Evolutionary conservation across 2,888 invertebrate genomes (phyloP), one percentile per base, ranked within the genome.

Genomic region (Micoletzkya japonica): DNA sequence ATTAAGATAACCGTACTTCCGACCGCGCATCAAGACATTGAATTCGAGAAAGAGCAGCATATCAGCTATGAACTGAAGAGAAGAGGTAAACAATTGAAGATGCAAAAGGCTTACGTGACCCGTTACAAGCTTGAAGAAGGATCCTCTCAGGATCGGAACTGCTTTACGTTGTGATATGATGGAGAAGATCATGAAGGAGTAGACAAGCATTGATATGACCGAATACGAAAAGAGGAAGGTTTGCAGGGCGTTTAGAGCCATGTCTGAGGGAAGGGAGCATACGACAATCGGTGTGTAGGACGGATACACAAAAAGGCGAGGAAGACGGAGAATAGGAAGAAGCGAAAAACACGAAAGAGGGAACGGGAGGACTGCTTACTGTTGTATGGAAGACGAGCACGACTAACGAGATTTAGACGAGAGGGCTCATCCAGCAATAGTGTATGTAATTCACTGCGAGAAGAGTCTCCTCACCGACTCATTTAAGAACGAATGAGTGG

Each of bases 161-260:
- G 36, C 17, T 37, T 44, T 36, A 20, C 64, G 52, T 30, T 54
- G 34, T n/a, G 26, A 20, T 36, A 66, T 36, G 37, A 54, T 66
- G 20, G 64, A 66, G 64, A 66, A 54, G 52, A 66, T 66, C 24
- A 66, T 37, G 20, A 26, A n/a, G 36, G 54, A 66, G 28, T 66
- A 66, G 54, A 66, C 26, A 6, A 26, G 10, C 64, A 66, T 66
- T 7, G 54, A 54, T 26, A 66, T 10, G 20, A 52, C 52, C 14
- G 64, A 34, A n/a, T 66, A 66, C 26, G 54, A 17, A n/a, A 66
- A 54, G 20, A 66, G 30, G 6, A 66, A 10, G 14, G 37, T 32
- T 54, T 66, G 64, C 37, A 66, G 37, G 4, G 4, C 52, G 28
- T 66, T 37, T 20, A 66, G 39, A 10, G 24, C 64, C 64, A 66